Evolutionary conservation across 2,113 vertebrate genomes (phyloP), one percentile per base, ranked within the genome.

Genomic region (Lycaon pictus): DNA sequence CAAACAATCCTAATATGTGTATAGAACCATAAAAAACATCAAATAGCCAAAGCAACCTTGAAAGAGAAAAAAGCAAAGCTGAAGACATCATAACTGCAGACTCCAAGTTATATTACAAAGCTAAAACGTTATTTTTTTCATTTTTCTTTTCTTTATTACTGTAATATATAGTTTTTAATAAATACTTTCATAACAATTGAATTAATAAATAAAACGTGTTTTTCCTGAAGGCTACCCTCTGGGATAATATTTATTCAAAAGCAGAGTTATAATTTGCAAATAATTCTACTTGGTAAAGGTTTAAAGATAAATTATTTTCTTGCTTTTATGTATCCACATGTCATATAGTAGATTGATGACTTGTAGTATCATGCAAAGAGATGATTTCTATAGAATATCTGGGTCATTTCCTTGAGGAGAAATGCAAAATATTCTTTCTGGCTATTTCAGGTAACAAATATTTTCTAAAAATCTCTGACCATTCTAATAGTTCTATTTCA

Each of bases 311-410:
- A 32, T 53, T 91, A 48, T 58, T 51, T 87, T 88, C 11, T 94
- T 74, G 20, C 12, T 65, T 87, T 95, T 90, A 90, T n/a, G 11
- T 55, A 86, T 55, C 43, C 85, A 19, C 25, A 88, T 15, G 80
- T 35, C 19, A 81, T 17, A 67, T 87, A 77, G 37, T 72, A 79
- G 71, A 72, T 81, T 85, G 43, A 20, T 7, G 53, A 76, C 29
- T 88, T 72, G 15, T 67, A 88, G 22, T 91, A 1, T 48, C 67
- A 87, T 58, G 27, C 77, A 13, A 25, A 79, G 11, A 94, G 10
- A 92, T 77, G 51, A 96, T 88, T 93, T 95, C 43, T 95, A 4
- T 91, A 81, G 23, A 91, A 23, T 25, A 88, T 48, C 11, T 74
- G 56, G 19, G 13, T 69, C 2, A 91, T 84, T 91, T 93, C 91